Conservation (phyloP, 1,140 invertebrate genomes). For the Leptinotarsa texana region DNA sequence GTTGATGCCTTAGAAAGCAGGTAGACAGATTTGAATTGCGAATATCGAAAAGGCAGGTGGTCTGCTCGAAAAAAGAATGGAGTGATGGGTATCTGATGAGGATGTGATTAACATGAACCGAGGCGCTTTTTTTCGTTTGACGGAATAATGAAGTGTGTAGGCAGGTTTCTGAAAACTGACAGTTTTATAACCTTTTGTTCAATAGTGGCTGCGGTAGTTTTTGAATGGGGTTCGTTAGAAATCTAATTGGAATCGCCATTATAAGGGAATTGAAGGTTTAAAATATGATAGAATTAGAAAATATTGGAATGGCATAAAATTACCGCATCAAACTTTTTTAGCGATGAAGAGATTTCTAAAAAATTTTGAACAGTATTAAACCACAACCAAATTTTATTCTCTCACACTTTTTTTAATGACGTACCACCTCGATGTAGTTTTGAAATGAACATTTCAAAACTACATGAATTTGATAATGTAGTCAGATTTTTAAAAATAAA, state of each 20-base stretch:
- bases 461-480: no score
- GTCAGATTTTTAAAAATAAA: no score
- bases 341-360: no score
- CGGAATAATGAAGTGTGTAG: neutral
- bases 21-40: constrained; percentile 26
- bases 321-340: no score
- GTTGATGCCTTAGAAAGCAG: neutral
- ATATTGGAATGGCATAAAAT: no score
- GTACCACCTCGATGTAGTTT: no score
- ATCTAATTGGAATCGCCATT: neutral
- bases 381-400: no score
- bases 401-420: no score
- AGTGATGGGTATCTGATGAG: constrained; percentile 17
- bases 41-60: constrained; percentile 28
- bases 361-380: no score
- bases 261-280: no score
- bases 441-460: no score
- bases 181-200: neutral
- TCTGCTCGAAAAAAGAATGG: constrained; percentile 17
- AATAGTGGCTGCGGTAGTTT: neutral
- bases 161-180: neutral
- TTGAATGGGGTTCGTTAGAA: neutral
- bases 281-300: no score
- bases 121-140: neutral
- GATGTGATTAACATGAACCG: constrained; percentile 7